phyloP scores from a whole-genome alignment of 2,113 vertebrate species.

The Pseudopodoces humilis region DNA sequence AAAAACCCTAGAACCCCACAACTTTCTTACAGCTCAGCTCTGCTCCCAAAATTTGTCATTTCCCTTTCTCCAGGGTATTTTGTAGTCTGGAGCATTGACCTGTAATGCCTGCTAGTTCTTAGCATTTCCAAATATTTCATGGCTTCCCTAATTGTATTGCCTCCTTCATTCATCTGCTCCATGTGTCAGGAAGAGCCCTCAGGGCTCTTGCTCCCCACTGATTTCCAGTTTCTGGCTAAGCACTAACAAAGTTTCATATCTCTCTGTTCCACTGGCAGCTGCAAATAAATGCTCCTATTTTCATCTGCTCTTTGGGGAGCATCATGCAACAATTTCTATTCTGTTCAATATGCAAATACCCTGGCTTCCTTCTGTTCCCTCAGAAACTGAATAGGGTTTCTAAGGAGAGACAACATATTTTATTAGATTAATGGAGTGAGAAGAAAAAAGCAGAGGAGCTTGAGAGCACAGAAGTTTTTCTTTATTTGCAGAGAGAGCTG shows the following conservation, averaged over 20 bases:
- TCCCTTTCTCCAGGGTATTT: not conserved
- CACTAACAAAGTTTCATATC: conserved; percentile 12
- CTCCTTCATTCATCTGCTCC: not conserved
- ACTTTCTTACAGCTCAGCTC: not conserved
- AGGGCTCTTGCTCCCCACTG: not conserved
- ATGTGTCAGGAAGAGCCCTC: not conserved
- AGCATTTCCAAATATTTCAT: not conserved
- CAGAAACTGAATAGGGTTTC: conserved; percentile 22
- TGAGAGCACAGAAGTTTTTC: not conserved
- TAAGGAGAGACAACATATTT: conserved; percentile 35
- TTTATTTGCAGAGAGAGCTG: not conserved
- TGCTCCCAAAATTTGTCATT: not conserved
- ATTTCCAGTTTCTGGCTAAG: conserved; percentile 2
- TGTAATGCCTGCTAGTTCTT: not conserved
- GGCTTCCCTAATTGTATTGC: not conserved
- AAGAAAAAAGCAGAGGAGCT: not conserved
- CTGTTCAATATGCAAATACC: conserved; percentile 48
- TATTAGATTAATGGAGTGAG: conserved; percentile 47
- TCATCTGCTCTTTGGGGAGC: conserved; percentile 30
- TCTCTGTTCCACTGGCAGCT: conserved; percentile 12
- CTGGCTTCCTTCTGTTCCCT: not conserved
- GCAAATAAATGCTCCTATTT: conserved; percentile 50
- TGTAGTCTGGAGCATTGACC: not conserved
- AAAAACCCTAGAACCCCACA: not conserved
- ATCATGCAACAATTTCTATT: conserved; percentile 30